A percentile compares a stretch with the other conserved stretches of the same genome.
Evolutionary conservation across 2,113 vertebrate species (phyloP).

Genomic region (Cynopterus brachyotis): DNA sequence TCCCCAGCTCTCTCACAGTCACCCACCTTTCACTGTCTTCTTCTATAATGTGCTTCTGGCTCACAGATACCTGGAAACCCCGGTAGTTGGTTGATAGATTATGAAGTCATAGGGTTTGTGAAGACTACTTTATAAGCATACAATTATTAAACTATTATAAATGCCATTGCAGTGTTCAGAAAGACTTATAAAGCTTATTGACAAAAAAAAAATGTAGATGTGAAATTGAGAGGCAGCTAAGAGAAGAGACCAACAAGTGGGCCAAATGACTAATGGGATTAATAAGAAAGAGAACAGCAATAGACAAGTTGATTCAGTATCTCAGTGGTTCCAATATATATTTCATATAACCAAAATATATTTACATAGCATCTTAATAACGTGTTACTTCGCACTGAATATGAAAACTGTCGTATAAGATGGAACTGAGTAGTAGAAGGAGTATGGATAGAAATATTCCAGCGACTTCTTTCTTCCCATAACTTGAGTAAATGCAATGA

Average conservation of each 20-base stretch:
- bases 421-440: neutral
- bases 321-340: neutral
- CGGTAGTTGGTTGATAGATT: neutral
- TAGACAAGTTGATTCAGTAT: neutral
- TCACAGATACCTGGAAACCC: neutral
- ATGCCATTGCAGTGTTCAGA: neutral
- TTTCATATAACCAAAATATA: neutral
- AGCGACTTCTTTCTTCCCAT: neutral
- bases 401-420: neutral
- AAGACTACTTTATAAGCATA: neutral
- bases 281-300: neutral
- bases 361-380: neutral
- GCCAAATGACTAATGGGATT: neutral
- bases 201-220: neutral
- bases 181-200: neutral
- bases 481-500: neutral
- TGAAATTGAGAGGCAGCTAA: neutral
- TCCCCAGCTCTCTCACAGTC: neutral
- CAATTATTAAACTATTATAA: neutral
- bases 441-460: neutral
- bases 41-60: neutral
- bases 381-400: neutral
- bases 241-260: neutral
- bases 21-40: fast-evolving
- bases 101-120: neutral